Conservation (phyloP, 1,140 invertebrate species). For the Andrena cerasifolii region DNA sequence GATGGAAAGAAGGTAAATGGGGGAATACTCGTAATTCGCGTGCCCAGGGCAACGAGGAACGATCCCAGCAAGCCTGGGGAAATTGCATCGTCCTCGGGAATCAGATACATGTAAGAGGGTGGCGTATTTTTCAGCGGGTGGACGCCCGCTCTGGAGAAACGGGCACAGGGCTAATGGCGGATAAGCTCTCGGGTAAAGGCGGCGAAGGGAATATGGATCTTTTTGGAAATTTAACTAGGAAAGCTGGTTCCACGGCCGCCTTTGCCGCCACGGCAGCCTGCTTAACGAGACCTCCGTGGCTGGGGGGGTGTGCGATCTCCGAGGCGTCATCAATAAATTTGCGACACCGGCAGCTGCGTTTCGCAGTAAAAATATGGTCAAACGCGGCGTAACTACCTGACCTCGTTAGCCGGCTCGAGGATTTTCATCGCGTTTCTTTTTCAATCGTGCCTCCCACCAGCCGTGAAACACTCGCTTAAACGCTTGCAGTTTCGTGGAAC, state of each 20-base stretch:
- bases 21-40: constrained; percentile 19
- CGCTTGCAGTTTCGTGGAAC: background rate
- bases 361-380: background rate
- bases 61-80: background rate
- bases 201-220: background rate
- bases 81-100: constrained; percentile 5
- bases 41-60: background rate
- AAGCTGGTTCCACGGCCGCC: background rate
- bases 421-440: constrained; percentile 4
- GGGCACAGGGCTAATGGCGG: too few relatives aligned
- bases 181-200: too few relatives aligned
- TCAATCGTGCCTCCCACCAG: background rate
- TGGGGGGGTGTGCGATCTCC: background rate
- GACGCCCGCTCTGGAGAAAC: too few relatives aligned
- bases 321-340: constrained; percentile 12
- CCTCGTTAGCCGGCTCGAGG: constrained; percentile 17
- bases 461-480: background rate
- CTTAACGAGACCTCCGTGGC: constrained; percentile 23
- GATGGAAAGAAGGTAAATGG: background rate
- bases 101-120: background rate
- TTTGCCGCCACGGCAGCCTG: too few relatives aligned
- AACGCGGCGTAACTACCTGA: background rate
- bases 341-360: background rate
- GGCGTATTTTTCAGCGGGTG: too few relatives aligned
- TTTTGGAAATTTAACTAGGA: background rate